These are phyloP conservation scores for Latheticus oryzae DNA, from an alignment of 2,888 invertebrate species.

Conservation along the genomic window DNA sequence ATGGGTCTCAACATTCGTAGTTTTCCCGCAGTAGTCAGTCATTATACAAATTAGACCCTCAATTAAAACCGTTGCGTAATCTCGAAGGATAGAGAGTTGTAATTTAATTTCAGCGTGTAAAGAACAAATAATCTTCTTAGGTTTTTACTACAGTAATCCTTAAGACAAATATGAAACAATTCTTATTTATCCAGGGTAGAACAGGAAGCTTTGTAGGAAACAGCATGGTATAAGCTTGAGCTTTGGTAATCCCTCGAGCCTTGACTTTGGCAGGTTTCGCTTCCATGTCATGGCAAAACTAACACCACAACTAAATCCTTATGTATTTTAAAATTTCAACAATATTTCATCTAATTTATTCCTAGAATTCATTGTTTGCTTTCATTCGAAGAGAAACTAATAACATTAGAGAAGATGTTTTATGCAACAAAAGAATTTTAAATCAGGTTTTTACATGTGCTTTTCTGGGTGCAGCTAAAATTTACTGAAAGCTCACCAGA, in stretches of 20 bases:
- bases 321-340: slow-evolving; percentile 6
- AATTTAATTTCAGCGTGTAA: slow-evolving; percentile 22
- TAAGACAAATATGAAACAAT: slow-evolving; percentile 44
- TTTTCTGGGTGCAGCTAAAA: slow-evolving; percentile 12
- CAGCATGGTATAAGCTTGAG: slow-evolving; percentile 43
- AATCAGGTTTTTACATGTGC: slow-evolving; percentile 16
- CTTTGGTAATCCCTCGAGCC: slow-evolving; percentile 50
- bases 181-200: slow-evolving; percentile 43
- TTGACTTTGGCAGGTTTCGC: slow-evolving; percentile 51
- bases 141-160: slow-evolving; percentile 35
- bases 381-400: neutral
- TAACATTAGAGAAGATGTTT: slow-evolving; percentile 5
- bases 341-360: slow-evolving; percentile 12
- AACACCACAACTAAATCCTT: slow-evolving; percentile 34
- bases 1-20: slow-evolving; percentile 7
- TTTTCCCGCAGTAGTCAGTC: slow-evolving; percentile 16
- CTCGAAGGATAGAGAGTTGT: slow-evolving; percentile 17
- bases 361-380: neutral
- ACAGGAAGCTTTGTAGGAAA: slow-evolving; percentile 38
- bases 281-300: slow-evolving; percentile 52
- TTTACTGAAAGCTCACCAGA: slow-evolving; percentile 15
- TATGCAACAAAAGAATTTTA: slow-evolving; percentile 11
- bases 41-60: slow-evolving; percentile 18
- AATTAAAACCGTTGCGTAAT: slow-evolving; percentile 19
- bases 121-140: slow-evolving; percentile 36